These are phyloP conservation scores for Chelonoidis abingdonii DNA, from an alignment of 2,113 vertebrate species.

Conservation along the genomic window DNA sequence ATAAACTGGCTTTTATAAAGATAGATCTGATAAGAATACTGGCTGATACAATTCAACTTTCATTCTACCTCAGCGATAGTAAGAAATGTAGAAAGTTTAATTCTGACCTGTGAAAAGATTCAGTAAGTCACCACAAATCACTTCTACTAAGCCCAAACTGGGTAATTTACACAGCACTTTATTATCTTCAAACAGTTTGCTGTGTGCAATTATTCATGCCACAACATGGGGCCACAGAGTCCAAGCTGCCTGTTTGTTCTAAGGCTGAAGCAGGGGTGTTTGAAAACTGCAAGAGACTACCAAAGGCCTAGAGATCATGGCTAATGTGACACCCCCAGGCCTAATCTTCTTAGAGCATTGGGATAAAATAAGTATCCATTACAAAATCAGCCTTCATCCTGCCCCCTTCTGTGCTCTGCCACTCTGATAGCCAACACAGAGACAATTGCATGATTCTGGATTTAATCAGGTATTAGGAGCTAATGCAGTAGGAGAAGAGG, in stretches of 20 bases:
- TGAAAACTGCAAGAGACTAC: constrained; percentile 89
- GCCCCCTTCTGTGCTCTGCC: constrained; percentile 86
- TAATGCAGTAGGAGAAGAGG: constrained; percentile 90
- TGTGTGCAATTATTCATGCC: constrained; percentile 87
- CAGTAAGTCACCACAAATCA: constrained; percentile 83
- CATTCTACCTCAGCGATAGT: constrained; percentile 38
- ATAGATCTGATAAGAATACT: constrained; percentile 58
- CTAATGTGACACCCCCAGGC: constrained; percentile 97
- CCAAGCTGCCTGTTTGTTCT: constrained; percentile 88
- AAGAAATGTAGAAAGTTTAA: constrained; percentile 78
- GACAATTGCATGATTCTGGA: constrained; percentile 93
- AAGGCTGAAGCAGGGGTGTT: constrained; percentile 84
- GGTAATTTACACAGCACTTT: constrained; percentile 84
- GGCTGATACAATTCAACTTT: constrained; percentile 68
- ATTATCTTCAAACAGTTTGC: constrained; percentile 85
- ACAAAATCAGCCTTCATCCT: constrained; percentile 96
- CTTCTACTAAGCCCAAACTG: constrained; percentile 80
- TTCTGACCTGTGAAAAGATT: constrained; percentile 82
- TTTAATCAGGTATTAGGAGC: constrained; percentile 98
- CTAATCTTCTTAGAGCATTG: constrained; percentile 98
- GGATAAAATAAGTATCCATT: constrained; percentile 99
- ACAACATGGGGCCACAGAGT: constrained; percentile 82
- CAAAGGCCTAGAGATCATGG: constrained; percentile 92
- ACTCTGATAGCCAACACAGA: constrained; percentile 90
- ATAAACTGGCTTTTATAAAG: constrained; percentile 49